These are phyloP conservation scores for Tachysurus fulvidraco DNA, from an alignment of 2,113 vertebrate species.

Conservation along the genomic window DNA sequence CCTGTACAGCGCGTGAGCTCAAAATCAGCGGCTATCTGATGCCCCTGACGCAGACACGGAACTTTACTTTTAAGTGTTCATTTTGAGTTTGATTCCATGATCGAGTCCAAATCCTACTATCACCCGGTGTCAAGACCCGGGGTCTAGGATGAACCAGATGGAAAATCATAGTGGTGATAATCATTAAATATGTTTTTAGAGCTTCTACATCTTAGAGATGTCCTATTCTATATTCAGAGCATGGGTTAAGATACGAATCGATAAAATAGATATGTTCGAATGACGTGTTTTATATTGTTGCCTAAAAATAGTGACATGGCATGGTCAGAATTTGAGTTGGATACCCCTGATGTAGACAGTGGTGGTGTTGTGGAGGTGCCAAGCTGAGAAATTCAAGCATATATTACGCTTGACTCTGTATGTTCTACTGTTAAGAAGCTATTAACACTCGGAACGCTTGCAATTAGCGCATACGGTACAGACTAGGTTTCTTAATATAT, in stretches of 20 bases:
- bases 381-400: not conserved
- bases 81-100: not conserved
- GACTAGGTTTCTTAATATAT: not conserved
- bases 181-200: not conserved
- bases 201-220: not conserved
- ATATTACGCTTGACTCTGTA: not conserved
- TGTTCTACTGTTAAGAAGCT: not conserved
- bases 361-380: too few species aligned
- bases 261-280: not conserved
- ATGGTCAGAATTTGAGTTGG: not conserved
- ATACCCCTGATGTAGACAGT: not conserved
- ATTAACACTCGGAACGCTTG: not conserved
- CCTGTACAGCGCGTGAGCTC: not conserved
- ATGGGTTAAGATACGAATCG: not conserved
- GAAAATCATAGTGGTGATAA: not conserved
- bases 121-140: not conserved
- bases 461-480: not conserved
- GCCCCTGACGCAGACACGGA: too few species aligned
- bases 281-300: not conserved
- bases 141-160: not conserved
- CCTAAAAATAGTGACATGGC: not conserved
- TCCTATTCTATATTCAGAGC: not conserved
- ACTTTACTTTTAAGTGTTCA: too few species aligned
- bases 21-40: not conserved
- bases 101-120: not conserved